Conservation (phyloP, 2,797 vertebrate genomes). For the Dallia pectoralis region DNA sequence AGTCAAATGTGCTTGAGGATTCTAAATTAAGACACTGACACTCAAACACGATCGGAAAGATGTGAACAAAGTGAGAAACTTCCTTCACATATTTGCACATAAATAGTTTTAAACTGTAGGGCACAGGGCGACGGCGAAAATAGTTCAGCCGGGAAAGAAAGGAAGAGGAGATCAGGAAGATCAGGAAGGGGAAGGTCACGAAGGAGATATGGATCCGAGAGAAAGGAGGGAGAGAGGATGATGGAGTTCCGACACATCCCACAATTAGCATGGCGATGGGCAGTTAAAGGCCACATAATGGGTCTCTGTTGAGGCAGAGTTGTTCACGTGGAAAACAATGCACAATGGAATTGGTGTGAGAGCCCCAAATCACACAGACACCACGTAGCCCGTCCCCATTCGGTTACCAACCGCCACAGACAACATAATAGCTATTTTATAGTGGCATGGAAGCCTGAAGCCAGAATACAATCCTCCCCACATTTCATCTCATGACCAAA, state of each 20-base stretch:
- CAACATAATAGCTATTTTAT: conserved; percentile 41
- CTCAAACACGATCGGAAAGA: conserved; percentile 8
- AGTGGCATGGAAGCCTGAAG: conserved; percentile 53
- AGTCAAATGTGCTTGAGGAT: conserved; percentile 17
- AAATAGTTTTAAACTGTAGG: too few relatives aligned
- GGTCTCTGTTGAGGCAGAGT: conserved; percentile 61
- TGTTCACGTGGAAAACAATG: conserved; percentile 65
- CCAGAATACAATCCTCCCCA: conserved; percentile 47
- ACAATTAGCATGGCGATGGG: conserved; percentile 72
- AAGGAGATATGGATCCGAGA: background rate
- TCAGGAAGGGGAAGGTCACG: conserved; percentile 26
- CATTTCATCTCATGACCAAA: conserved; percentile 41
- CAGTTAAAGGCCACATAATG: conserved; percentile 71
- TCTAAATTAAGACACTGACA: conserved; percentile 20
- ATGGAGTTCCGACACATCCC: conserved; percentile 48
- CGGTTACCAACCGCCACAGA: background rate
- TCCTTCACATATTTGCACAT: too few relatives aligned
- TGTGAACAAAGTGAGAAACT: background rate
- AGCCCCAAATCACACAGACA: conserved; percentile 60
- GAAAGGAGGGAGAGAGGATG: conserved; percentile 17
- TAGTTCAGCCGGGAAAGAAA: conserved; percentile 19
- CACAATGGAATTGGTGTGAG: conserved; percentile 68
- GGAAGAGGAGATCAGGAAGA: conserved; percentile 42
- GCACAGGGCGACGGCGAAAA: conserved; percentile 22
- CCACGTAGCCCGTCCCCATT: conserved; percentile 40